phyloP scores from a whole-genome alignment of 1,140 invertebrate species.

The Drosophila littoralis region DNA sequence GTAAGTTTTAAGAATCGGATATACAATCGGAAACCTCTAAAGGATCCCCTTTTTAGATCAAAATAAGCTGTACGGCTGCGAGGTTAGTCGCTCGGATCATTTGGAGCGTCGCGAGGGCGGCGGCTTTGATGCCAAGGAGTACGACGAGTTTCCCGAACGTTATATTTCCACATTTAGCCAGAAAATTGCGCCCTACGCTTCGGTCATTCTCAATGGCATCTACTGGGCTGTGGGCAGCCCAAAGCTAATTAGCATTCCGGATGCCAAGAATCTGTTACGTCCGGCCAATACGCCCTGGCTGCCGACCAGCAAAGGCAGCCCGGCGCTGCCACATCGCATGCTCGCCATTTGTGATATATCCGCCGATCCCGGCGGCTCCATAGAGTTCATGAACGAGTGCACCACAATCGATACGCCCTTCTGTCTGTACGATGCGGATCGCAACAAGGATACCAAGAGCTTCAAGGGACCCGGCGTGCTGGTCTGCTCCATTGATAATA shows the following conservation, averaged over 20 bases:
- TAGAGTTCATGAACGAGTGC: slow-evolving; percentile 99
- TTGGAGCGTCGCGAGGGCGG: slow-evolving; percentile 96
- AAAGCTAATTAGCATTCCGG: slow-evolving; percentile 97
- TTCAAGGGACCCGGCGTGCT: slow-evolving; percentile 98
- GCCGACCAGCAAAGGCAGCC: slow-evolving; percentile 93
- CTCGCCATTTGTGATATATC: slow-evolving; percentile 98
- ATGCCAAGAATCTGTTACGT: slow-evolving; percentile 96
- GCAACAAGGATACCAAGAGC: slow-evolving; percentile 98
- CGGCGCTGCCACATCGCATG: slow-evolving; percentile 95
- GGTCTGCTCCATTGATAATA: slow-evolving; percentile 99
- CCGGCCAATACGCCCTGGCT: slow-evolving; percentile 96
- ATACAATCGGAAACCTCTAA: neutral
- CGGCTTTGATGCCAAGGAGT: slow-evolving; percentile 95
- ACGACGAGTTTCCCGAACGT: slow-evolving; percentile 95
- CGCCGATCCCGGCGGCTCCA: slow-evolving; percentile 99
- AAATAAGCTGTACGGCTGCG: slow-evolving; percentile 97
- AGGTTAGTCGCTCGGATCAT: slow-evolving; percentile 96
- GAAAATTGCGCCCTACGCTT: slow-evolving; percentile 98
- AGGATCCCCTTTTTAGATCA: slow-evolving; percentile 86
- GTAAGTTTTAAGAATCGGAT: slow-evolving; percentile 86
- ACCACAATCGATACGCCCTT: slow-evolving; percentile 99
- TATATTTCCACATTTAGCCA: slow-evolving; percentile 99
- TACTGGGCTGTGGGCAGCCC: slow-evolving; percentile 99
- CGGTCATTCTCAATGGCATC: slow-evolving; percentile 98
- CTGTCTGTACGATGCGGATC: slow-evolving; percentile 98